These are phyloP conservation scores for Ennomos fuscantarius DNA, from an alignment of 2,888 invertebrate genomes.

Conservation along the genomic window DNA sequence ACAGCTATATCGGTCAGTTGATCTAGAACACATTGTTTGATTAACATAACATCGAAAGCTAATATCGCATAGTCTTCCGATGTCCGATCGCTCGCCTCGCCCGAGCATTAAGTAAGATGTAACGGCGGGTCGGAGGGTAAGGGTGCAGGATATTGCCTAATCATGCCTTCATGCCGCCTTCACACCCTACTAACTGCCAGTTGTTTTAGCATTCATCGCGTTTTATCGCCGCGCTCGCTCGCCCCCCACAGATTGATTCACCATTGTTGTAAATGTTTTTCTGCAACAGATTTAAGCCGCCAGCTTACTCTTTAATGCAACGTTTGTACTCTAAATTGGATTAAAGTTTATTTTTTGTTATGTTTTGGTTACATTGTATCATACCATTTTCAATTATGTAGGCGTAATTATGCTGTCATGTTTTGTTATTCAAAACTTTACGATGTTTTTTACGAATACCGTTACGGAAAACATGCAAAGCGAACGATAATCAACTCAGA, in stretches of 20 bases:
- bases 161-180: slow-evolving; percentile 71
- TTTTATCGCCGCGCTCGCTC: slow-evolving; percentile 51
- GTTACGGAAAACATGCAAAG: slow-evolving; percentile 26
- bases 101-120: slow-evolving; percentile 79
- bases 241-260: slow-evolving; percentile 65
- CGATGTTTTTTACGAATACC: slow-evolving; percentile 26
- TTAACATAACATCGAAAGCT: slow-evolving; percentile 53
- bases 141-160: slow-evolving; percentile 82
- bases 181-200: slow-evolving; percentile 81
- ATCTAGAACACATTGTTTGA: slow-evolving; percentile 36
- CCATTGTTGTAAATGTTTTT: slow-evolving; percentile 66
- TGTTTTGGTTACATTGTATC: slow-evolving; percentile 14
- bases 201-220: slow-evolving; percentile 83
- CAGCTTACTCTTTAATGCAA: slow-evolving; percentile 24
- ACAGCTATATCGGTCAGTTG: not conserved
- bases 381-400: slow-evolving; percentile 32
- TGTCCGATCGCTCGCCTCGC: slow-evolving; percentile 65
- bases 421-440: slow-evolving; percentile 28
- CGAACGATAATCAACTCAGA: slow-evolving; percentile 50
- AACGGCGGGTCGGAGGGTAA: slow-evolving; percentile 65
- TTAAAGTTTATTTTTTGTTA: slow-evolving; percentile 19
- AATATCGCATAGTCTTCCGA: slow-evolving; percentile 63
- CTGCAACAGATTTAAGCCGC: slow-evolving; percentile 55
- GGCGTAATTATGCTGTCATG: slow-evolving; percentile 34
- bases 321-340: slow-evolving; percentile 25